Evolutionary conservation across 2,797 vertebrate genomes (phyloP).

Genomic region (Lepidocolaptes lacrymiger): DNA sequence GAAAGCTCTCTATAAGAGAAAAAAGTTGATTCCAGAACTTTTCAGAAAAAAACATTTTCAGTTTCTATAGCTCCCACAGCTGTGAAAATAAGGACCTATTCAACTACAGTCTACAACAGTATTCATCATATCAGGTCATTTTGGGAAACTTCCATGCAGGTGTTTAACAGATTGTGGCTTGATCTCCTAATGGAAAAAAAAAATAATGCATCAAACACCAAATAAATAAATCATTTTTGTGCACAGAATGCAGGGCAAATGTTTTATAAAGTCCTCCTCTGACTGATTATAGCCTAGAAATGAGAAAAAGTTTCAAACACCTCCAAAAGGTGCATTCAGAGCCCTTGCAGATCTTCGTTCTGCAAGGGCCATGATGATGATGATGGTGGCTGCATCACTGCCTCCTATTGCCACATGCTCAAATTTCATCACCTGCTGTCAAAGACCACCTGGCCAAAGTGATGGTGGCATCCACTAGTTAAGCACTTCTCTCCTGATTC

Average conservation of each 20-base stretch:
- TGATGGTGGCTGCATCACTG: not conserved
- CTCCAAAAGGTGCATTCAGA: not conserved
- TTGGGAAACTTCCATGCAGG: not conserved
- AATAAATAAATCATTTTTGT: not conserved
- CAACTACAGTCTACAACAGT: not conserved
- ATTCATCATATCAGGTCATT: not conserved
- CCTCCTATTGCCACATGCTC: not conserved
- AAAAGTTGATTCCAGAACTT: not conserved
- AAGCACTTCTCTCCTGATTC: not conserved
- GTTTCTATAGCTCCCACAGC: not conserved
- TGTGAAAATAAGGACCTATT: not conserved
- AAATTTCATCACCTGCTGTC: not conserved
- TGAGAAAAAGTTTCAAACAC: not conserved
- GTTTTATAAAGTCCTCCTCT: not conserved
- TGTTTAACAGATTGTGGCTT: not conserved
- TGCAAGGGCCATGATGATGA: not conserved
- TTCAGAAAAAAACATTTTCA: not conserved
- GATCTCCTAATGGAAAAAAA: not conserved
- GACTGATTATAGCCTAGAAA: not conserved
- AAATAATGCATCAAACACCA: not conserved
- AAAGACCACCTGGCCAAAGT: not conserved
- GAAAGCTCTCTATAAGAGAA: not conserved
- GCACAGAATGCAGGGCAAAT: not conserved
- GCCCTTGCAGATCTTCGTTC: too few species aligned
- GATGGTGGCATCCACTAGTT: not conserved